Conservation (phyloP, 2,113 vertebrate genomes). For the Fulica atra region DNA sequence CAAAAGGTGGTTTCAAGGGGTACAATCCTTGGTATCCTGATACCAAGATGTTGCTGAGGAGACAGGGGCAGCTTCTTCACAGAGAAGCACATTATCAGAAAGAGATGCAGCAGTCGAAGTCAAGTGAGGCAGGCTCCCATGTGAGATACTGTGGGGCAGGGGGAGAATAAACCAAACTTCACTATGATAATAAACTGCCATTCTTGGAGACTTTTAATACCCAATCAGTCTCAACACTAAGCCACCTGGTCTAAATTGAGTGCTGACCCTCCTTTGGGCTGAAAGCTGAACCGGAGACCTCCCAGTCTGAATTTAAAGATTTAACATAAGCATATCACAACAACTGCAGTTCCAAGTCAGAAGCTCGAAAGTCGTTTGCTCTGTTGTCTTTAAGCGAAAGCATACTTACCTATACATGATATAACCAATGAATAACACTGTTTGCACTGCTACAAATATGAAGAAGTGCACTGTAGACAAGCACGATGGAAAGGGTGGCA, state of each 20-base stretch:
- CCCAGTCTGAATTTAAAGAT: neutral
- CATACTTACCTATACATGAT: constrained; percentile 92
- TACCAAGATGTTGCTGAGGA: neutral
- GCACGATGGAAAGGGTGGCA: constrained; percentile 86
- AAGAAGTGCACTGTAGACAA: constrained; percentile 89
- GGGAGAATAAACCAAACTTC: neutral
- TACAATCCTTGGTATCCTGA: neutral
- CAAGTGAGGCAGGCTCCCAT: neutral
- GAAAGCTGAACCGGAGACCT: neutral
- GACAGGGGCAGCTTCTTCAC: neutral
- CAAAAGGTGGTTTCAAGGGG: neutral
- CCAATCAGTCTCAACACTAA: neutral
- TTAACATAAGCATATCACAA: neutral
- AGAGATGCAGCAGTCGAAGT: neutral
- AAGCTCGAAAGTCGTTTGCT: neutral
- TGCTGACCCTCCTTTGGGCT: neutral
- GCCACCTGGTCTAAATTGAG: neutral
- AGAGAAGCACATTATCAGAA: neutral
- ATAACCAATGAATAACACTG: constrained; percentile 90
- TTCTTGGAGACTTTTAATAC: neutral
- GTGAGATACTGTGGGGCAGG: fast-evolving
- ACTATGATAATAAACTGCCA: neutral
- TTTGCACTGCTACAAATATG: constrained; percentile 87
- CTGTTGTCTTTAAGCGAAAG: neutral
- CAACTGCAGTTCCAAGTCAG: neutral